Conservation (phyloP, 1,140 invertebrate genomes). For the Trissolcus basalis region DNA sequence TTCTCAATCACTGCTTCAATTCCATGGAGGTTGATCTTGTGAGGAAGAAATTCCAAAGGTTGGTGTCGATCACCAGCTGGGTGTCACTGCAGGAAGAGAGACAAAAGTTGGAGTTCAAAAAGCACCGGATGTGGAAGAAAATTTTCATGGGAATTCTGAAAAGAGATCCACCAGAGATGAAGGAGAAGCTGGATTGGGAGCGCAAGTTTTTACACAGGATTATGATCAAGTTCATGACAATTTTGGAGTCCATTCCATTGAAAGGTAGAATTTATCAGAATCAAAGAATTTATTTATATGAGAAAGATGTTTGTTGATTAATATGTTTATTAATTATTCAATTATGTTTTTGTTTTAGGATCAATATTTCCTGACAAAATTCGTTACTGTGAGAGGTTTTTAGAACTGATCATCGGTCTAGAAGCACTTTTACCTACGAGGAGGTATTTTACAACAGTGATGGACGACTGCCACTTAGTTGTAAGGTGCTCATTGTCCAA, state of each 20-base stretch:
- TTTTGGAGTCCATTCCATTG: conserved; percentile 85
- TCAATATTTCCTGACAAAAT: conserved; percentile 79
- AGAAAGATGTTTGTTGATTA: too few species aligned
- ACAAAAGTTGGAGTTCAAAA: conserved; percentile 89
- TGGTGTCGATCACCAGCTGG: conserved; percentile 97
- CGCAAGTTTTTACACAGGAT: conserved; percentile 90
- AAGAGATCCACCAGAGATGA: conserved; percentile 85
- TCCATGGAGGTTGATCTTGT: conserved; percentile 97
- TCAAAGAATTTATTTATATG: too few species aligned
- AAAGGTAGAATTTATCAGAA: conserved; percentile 73
- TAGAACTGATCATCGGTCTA: conserved; percentile 97
- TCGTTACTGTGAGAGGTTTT: conserved; percentile 95
- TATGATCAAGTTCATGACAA: conserved; percentile 92
- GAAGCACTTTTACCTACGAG: conserved; percentile 96
- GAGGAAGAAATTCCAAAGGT: conserved; percentile 91
- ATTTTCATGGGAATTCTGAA: conserved; percentile 94
- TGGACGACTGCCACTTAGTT: conserved; percentile 96
- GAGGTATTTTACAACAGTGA: conserved; percentile 96
- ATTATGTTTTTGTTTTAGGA: conserved; percentile 68
- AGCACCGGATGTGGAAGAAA: conserved; percentile 92
- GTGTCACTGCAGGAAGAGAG: conserved; percentile 90
- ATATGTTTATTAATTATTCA: too few species aligned
- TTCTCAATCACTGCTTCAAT: conserved; percentile 97
- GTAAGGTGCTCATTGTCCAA: conserved; percentile 90
- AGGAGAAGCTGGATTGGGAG: conserved; percentile 89